These are phyloP conservation scores for Tanypteryx hageni DNA, from an alignment of 2,888 invertebrate genomes.

Conservation along the genomic window DNA sequence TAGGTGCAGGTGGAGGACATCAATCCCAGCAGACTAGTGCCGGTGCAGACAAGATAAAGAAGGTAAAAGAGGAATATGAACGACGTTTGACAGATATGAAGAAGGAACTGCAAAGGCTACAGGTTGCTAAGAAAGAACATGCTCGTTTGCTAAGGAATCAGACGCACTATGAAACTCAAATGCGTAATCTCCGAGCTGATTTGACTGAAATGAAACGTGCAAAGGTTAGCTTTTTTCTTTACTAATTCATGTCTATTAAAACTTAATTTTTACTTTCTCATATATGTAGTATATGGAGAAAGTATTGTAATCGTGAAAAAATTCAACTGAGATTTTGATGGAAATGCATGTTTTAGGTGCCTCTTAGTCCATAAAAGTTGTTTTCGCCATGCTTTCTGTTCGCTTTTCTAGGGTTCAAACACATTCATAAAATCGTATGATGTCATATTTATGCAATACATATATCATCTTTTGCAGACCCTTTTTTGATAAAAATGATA, in stretches of 20 bases:
- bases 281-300: too few relatives aligned
- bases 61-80: constrained; percentile 93
- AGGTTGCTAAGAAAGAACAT: constrained; percentile 93
- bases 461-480: too few relatives aligned
- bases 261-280: too few relatives aligned
- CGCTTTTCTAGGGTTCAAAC: too few relatives aligned
- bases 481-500: too few relatives aligned
- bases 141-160: constrained; percentile 89
- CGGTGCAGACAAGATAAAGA: constrained; percentile 79
- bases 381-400: too few relatives aligned
- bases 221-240: constrained; percentile 79
- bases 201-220: constrained; percentile 88
- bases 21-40: constrained; percentile 70
- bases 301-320: too few relatives aligned
- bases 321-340: too few relatives aligned
- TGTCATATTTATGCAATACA: too few relatives aligned
- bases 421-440: too few relatives aligned
- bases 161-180: constrained; percentile 85
- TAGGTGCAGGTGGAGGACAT: constrained; percentile 66
- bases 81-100: constrained; percentile 89
- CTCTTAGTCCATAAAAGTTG: too few relatives aligned
- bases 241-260: background rate
- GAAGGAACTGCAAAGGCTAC: constrained; percentile 88
- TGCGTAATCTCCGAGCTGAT: constrained; percentile 84
- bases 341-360: too few relatives aligned